These are phyloP conservation scores for Caerostris extrusa DNA, from an alignment of 1,140 invertebrate genomes.

Conservation along the genomic window DNA sequence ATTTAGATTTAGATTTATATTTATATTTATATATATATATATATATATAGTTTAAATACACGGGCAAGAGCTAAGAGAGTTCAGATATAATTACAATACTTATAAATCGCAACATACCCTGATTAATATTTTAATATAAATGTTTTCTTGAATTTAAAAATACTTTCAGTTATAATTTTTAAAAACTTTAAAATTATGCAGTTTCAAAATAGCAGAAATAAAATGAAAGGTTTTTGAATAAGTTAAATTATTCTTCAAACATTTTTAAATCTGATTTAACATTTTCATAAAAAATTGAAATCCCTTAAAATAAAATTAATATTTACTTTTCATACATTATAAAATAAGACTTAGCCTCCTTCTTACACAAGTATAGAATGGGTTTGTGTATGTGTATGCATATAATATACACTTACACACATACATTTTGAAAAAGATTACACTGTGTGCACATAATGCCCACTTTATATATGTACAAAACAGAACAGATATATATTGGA, in stretches of 20 bases:
- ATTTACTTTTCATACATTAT: conserved; percentile 16
- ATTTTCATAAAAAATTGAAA: not conserved
- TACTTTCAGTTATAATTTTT: too few species aligned
- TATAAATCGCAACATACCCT: not conserved
- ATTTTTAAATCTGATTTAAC: too few species aligned
- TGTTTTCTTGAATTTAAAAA: too few species aligned
- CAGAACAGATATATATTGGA: conserved; percentile 52
- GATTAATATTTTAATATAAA: too few species aligned
- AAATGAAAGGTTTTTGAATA: too few species aligned
- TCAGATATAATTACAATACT: not conserved
- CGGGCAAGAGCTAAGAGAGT: not conserved
- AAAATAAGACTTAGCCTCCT: not conserved
- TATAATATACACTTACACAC: conserved; percentile 41
- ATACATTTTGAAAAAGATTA: conserved; percentile 16
- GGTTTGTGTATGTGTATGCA: conserved; percentile 23
- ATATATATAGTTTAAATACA: not conserved
- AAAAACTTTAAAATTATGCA: too few species aligned
- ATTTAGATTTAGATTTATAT: not conserved
- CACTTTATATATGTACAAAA: conserved; percentile 57
- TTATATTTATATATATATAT: too few species aligned
- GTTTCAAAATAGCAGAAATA: too few species aligned
- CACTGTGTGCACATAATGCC: not conserved
- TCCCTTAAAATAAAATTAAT: not conserved
- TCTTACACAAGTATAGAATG: conserved; percentile 37
- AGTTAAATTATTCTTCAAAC: too few species aligned